Evolutionary conservation across 2,113 vertebrate species (phyloP).

Genomic region (Falco punctatus): DNA sequence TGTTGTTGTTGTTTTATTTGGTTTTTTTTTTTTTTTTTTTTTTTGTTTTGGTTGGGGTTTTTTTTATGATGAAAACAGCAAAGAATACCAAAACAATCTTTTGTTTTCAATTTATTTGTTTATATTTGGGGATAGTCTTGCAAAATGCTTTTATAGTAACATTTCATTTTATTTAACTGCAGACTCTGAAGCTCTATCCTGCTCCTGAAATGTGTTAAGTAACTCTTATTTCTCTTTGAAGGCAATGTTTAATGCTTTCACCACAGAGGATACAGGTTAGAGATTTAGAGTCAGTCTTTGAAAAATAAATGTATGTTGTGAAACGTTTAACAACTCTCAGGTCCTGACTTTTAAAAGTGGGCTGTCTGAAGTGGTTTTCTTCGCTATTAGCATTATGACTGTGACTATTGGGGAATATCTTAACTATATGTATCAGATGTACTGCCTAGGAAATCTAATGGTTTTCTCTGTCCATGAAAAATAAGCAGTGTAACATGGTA

Average conservation of each 20-base stretch:
- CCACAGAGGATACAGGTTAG: background rate
- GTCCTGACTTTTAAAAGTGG: background rate
- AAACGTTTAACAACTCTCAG: background rate
- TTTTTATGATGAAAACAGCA: background rate
- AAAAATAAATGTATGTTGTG: background rate
- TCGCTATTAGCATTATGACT: background rate
- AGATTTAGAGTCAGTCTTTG: background rate
- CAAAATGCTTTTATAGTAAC: background rate
- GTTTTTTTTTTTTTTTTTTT: too few species aligned
- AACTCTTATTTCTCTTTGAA: background rate
- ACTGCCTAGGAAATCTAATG: background rate
- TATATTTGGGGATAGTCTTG: background rate
- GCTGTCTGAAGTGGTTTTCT: background rate
- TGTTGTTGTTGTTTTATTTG: background rate
- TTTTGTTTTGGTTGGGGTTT: too few species aligned
- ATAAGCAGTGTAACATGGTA: background rate
- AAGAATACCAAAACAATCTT: rapidly evolving
- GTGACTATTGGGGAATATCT: background rate
- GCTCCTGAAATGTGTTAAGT: background rate
- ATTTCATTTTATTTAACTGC: background rate
- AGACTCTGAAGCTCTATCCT: background rate
- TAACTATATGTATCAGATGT: rapidly evolving
- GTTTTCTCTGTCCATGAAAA: background rate
- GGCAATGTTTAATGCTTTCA: background rate
- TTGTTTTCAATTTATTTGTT: background rate